phyloP scores from a whole-genome alignment of 2,113 vertebrate genomes.

The Pandion haliaetus region DNA sequence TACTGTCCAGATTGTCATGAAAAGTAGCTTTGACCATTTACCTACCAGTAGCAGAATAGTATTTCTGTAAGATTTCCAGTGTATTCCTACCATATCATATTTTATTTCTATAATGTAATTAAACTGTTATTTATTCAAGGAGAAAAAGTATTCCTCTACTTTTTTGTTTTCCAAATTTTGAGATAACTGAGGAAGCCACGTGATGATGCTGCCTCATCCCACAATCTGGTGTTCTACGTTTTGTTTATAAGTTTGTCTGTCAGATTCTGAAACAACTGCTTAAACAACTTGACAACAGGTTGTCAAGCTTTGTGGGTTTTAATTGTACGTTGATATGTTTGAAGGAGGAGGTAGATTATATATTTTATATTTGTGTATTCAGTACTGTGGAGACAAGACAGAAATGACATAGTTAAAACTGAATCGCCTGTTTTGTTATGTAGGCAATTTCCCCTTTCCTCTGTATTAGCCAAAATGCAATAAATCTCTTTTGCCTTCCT shows the following conservation, averaged over 20 bases:
- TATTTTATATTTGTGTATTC: constrained; percentile 18
- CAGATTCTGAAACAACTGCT: constrained; percentile 48
- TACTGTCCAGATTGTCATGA: constrained; percentile 80
- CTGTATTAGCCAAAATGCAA: constrained; percentile 37
- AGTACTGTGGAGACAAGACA: constrained; percentile 1
- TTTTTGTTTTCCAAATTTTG: constrained; percentile 67
- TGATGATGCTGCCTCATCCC: constrained; percentile 55
- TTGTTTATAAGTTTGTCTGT: constrained; percentile 47
- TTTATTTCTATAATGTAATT: constrained; percentile 82
- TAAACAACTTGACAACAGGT: constrained; percentile 58
- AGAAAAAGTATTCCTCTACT: constrained; percentile 67
- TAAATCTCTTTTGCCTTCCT: constrained; percentile 51
- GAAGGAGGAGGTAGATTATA: constrained; percentile 31
- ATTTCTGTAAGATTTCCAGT: constrained; percentile 78
- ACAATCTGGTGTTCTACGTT: constrained; percentile 46
- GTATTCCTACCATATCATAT: constrained; percentile 77
- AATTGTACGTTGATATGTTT: constrained; percentile 49
- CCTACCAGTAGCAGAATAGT: constrained; percentile 78
- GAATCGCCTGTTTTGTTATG: constrained; percentile 35
- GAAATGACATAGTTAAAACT: constrained; percentile 28
- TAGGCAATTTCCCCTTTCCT: constrained; percentile 54
- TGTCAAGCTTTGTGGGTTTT: constrained; percentile 44
- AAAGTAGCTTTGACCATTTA: constrained; percentile 82
- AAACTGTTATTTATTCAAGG: constrained; percentile 82
- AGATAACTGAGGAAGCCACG: constrained; percentile 43